phyloP scores from a whole-genome alignment of 1,140 invertebrate genomes.

The Aphis craccivora region DNA sequence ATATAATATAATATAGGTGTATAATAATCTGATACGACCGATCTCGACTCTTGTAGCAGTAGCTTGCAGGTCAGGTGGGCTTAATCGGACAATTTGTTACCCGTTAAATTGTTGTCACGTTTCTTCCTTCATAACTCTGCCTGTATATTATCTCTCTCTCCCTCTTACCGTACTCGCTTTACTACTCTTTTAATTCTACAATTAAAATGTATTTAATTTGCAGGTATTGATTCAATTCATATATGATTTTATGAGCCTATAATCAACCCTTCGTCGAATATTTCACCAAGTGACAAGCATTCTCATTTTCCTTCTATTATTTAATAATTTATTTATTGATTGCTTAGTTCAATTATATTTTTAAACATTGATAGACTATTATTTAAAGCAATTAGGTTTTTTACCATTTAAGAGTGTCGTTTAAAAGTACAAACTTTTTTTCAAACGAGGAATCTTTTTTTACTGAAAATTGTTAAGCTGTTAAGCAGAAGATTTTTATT shows the following conservation, averaged over 20 bases:
- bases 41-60: not conserved
- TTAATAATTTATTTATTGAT: no score
- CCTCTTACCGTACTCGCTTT: not conserved
- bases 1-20: not conserved
- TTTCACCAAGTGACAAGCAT: no score
- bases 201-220: not conserved
- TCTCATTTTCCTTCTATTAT: no score
- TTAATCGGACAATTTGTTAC: conserved; percentile 8
- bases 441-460: no score
- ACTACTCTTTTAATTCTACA: not conserved
- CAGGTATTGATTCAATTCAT: not conserved
- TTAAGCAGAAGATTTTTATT: no score
- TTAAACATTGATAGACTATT: no score
- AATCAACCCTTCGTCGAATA: no score
- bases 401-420: no score
- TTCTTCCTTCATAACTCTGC: not conserved
- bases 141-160: not conserved
- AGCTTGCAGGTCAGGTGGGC: not conserved
- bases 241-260: not conserved
- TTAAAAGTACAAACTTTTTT: no score
- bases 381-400: no score
- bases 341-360: no score
- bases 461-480: no score
- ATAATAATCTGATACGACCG: not conserved
- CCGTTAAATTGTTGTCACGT: not conserved